Percentiles rank a stretch among this genome's conserved stretches.
These are phyloP conservation scores for Scleropages formosus DNA, from an alignment of 2,797 vertebrate genomes.

Conservation along the genomic window DNA sequence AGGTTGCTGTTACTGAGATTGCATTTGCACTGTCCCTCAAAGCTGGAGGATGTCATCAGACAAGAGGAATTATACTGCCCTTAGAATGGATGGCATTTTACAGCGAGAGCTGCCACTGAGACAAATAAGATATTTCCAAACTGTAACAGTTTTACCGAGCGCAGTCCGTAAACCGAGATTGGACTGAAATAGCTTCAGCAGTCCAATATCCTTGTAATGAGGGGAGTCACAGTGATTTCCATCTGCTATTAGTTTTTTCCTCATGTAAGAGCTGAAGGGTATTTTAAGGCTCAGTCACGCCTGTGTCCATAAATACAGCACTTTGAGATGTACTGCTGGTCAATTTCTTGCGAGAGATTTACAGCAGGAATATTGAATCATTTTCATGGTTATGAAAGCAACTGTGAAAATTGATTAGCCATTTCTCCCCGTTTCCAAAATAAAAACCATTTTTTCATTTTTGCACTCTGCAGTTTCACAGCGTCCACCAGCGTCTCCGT, in stretches of 20 bases:
- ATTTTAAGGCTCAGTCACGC: conserved; percentile 16
- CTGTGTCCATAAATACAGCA: neutral
- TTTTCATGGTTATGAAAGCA: conserved; percentile 13
- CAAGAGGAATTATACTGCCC: conserved; percentile 5
- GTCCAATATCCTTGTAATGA: neutral
- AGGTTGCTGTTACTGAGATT: neutral
- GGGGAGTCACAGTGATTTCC: neutral
- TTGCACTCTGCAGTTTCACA: neutral
- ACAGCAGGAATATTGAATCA: neutral
- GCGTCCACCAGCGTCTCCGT: conserved; percentile 8
- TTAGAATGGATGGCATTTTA: conserved; percentile 17
- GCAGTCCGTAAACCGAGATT: neutral
- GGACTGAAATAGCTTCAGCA: neutral
- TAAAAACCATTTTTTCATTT: conserved; percentile 12
- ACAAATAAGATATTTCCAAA: conserved; percentile 5
- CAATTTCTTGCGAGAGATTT: neutral
- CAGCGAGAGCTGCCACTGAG: conserved; percentile 13
- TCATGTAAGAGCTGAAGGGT: neutral
- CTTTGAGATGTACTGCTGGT: neutral
- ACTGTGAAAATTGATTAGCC: conserved; percentile 20
- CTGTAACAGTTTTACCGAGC: conserved; percentile 4
- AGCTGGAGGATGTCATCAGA: conserved; percentile 19
- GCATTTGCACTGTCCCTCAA: conserved; percentile 13
- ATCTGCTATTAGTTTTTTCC: neutral
- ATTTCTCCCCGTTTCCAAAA: neutral